Evolutionary conservation across 2,797 vertebrate species (phyloP).

Genomic region (Coluber constrictor): DNA sequence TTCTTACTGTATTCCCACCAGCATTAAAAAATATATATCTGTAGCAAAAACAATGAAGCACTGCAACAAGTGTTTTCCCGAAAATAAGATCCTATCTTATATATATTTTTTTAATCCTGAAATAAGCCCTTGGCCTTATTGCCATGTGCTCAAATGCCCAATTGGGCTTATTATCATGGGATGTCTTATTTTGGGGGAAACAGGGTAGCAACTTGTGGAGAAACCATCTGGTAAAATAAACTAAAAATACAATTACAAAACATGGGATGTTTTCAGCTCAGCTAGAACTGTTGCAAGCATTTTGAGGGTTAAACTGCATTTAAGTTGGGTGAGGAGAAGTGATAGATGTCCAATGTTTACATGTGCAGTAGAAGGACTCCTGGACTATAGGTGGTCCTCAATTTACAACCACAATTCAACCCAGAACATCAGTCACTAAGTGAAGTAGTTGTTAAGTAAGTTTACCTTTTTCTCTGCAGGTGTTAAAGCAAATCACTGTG

Average conservation of each 20-base stretch:
- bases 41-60: constrained; percentile 24
- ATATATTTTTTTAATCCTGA: no score
- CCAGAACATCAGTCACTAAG: not conserved
- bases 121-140: no score
- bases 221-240: not conserved
- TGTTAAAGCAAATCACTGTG: not conserved
- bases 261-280: not conserved
- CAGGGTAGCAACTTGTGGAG: not conserved
- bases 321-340: not conserved
- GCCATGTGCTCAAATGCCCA: no score
- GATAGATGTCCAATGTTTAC: constrained; percentile 4
- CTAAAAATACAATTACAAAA: not conserved
- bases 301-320: not conserved
- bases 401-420: not conserved
- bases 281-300: not conserved
- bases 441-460: not conserved
- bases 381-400: not conserved
- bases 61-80: not conserved
- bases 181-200: no score
- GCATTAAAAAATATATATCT: not conserved
- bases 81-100: no score
- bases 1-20: not conserved
- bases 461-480: not conserved
- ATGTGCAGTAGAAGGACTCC: not conserved
- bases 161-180: no score